Conservation (phyloP, 2,888 invertebrate genomes). For the Neoitamus cyanurus region DNA sequence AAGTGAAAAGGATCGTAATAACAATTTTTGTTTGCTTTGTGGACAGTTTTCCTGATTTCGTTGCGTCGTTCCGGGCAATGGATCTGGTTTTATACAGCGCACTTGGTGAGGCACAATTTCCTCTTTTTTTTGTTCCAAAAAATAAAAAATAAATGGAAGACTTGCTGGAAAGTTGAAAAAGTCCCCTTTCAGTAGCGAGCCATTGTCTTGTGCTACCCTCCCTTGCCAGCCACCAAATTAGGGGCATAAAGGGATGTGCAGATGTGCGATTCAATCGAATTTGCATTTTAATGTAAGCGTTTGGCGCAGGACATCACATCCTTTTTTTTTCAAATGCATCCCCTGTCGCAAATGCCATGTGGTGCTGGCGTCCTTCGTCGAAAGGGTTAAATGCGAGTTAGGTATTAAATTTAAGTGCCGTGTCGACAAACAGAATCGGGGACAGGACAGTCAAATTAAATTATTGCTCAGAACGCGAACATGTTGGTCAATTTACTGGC, state of each 20-base stretch:
- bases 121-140: neutral
- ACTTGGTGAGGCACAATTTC: neutral
- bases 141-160: constrained; percentile 3
- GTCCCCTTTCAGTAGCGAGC: neutral
- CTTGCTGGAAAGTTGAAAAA: neutral
- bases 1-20: constrained; percentile 44
- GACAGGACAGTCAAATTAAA: neutral
- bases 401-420: neutral
- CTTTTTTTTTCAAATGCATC: neutral
- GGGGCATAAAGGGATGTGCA: neutral
- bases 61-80: neutral
- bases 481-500: neutral
- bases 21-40: constrained; percentile 39
- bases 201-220: neutral
- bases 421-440: neutral
- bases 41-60: constrained; percentile 32
- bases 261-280: neutral
- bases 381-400: neutral
- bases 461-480: neutral
- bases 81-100: neutral
- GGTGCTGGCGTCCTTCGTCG: neutral
- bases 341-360: neutral
- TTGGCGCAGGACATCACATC: neutral
- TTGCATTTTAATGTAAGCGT: neutral
- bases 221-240: neutral